These are phyloP conservation scores for Danionella cerebrum DNA, from an alignment of 2,113 vertebrate genomes.

Conservation along the genomic window DNA sequence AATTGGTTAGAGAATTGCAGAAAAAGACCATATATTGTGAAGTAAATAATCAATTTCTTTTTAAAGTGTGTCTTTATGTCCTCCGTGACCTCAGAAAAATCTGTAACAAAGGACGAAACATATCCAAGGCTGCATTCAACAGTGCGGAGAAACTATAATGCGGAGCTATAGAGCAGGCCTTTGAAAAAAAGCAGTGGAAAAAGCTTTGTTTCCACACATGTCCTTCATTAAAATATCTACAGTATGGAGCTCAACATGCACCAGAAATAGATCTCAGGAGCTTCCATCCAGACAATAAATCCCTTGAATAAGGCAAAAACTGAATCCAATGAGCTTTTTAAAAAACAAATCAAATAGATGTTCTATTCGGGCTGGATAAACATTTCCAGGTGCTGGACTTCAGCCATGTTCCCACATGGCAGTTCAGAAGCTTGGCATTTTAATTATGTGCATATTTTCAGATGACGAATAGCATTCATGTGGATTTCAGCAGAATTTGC, in stretches of 20 bases:
- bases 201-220: not conserved
- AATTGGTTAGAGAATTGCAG: no score
- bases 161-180: not conserved
- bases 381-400: slow-evolving; percentile 79
- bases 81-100: no score
- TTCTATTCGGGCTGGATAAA: slow-evolving; percentile 69
- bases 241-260: not conserved
- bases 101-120: no score
- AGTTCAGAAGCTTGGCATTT: slow-evolving; percentile 64
- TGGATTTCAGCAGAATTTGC: slow-evolving; percentile 55
- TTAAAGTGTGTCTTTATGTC: no score
- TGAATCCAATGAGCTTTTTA: slow-evolving; percentile 64
- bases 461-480: slow-evolving; percentile 48
- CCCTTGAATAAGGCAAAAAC: slow-evolving; percentile 60
- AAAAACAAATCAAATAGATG: slow-evolving; percentile 71
- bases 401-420: slow-evolving; percentile 85
- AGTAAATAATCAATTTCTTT: no score
- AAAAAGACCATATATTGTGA: no score
- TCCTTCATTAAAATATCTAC: not conserved
- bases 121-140: not conserved
- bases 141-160: not conserved
- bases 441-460: slow-evolving; percentile 44
- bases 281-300: slow-evolving; percentile 41
- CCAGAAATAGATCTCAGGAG: slow-evolving; percentile 11
- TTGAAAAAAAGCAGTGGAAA: not conserved